Base-by-base conservation (phyloP, 2,113 vertebrate genomes). In the Coptodon rendalli region DNA sequence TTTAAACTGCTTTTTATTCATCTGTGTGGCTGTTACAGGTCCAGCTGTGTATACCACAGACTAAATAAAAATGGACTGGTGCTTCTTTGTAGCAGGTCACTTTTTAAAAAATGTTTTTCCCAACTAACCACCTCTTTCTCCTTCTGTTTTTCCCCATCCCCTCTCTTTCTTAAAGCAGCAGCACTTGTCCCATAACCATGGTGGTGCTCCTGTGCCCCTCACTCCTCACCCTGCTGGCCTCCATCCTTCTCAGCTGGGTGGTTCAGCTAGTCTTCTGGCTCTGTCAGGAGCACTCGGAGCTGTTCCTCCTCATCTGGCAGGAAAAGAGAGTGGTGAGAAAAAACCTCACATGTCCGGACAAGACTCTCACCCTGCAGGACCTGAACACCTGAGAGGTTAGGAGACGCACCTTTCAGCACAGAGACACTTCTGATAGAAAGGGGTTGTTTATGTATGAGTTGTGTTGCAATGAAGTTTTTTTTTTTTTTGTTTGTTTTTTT, bases 351-450 rank as follows among this genome's bases (percentile, higher is more conserved):
- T 98, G 0, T 85, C 91, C 0, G 95, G 93, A 43, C 76, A 92
- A 22, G 94, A 95, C 78, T 89, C 92, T 0, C 94, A 95, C 82
- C 29, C 91, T 12, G 73, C 89, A 52, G 98, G 97, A 90, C 92
- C 97, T 80, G 98, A 99, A 29, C 98, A 98, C 97, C 97, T 98
- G 95, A 98, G 98, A 98, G 98, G 98, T 99, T 96, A 98, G 97
- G 95, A 96, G 94, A 97, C 94, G 81, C 95, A 95, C 93, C 68
- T 14, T 16, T 17, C 5, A 31, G 11, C 56, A 22, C 57, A 56
- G 13, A 80, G 68, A 79, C 11, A 4, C 29, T 34, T 76, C 71
- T 31, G 17, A 76, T 76, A 76, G 43, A 82, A 61, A 82, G 27
- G 19, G 22, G 31, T 38, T 7, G 76, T 36, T 85, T 34, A 13